Base-by-base conservation (phyloP, 2,888 invertebrate species). In the Chromoteleia sp. region DNA sequence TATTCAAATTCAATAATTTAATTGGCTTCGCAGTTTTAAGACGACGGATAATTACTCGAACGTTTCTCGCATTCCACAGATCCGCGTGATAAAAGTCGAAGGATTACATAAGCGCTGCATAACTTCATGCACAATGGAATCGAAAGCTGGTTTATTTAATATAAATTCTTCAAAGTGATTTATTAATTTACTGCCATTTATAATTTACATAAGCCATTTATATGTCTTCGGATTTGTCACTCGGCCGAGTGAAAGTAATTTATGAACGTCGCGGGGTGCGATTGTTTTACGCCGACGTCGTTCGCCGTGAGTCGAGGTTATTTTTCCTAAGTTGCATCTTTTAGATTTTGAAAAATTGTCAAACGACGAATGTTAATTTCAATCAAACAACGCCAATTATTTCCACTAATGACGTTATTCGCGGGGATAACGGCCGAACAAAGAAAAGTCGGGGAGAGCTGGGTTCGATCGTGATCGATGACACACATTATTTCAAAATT, bases 141-240 rank as follows among this genome's bases (percentile, higher is more conserved):
- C 63, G 74, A 65, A 75, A 67, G 45, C 19, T 25, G 7, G 39
- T 12, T 58, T 39, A 63, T 58, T 58, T 56, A 58, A 75, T 67
- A 75, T 65, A 45, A 74, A 63, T 56, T 63, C 63, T 45, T 8
- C 15, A 14, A 17, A 14, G 65, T 50, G 65, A 75, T 58, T 75
- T 74, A 75, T 75, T 75, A 75, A 67, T 75, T 75, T 67, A 67
- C 58, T 54, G 29, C 50, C 58, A 41, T 58, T 65, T 58, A 41
- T 30, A 67, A 67, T 75, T 75, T 75, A 50, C 58, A 74, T 58
- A 75, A 75, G 50, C 58, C 41, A 58, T 67, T 75, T 41, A 58
- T 39, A 48, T 30, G 48, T 75, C 74, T 56, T 63, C 74, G 74
- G 74, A 65, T 74, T 74, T 65, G 63, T 63, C 73, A 63, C 63